Evolutionary conservation across 2,888 invertebrate species (phyloP).

Genomic region (Chydorus sphaericus): DNA sequence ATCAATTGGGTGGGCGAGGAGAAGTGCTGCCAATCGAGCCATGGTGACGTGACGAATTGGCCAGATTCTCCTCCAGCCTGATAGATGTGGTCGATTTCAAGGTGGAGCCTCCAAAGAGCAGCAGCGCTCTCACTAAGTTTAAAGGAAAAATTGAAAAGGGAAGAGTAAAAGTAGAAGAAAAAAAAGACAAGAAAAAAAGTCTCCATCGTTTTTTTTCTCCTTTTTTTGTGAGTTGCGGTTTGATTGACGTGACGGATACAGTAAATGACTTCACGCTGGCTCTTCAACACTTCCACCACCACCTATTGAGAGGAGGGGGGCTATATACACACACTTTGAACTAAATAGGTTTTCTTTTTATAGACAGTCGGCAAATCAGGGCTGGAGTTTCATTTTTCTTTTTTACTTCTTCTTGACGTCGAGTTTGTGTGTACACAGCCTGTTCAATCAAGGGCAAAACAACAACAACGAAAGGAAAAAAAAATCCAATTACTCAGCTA

Average conservation of each 20-base stretch:
- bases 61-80: not conserved
- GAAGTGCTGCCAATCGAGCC: constrained; percentile 7
- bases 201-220: not conserved
- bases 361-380: not conserved
- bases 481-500: not conserved
- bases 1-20: constrained; percentile 5
- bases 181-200: too few species aligned
- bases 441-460: too few species aligned
- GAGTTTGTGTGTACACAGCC: too few species aligned
- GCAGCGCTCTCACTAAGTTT: too few species aligned
- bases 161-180: too few species aligned
- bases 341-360: not conserved
- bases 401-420: not conserved
- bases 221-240: not conserved
- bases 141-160: too few species aligned
- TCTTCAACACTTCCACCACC: not conserved
- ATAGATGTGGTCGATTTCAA: too few species aligned
- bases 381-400: not conserved
- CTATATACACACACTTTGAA: not conserved
- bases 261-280: constrained; percentile 3
- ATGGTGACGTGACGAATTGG: constrained; percentile 7
- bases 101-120: not conserved
- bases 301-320: too few species aligned
- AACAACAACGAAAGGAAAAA: not conserved
- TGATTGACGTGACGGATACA: constrained; percentile 4